phyloP scores from a whole-genome alignment of 2,113 vertebrate species.

The Burhinus oedicnemus region DNA sequence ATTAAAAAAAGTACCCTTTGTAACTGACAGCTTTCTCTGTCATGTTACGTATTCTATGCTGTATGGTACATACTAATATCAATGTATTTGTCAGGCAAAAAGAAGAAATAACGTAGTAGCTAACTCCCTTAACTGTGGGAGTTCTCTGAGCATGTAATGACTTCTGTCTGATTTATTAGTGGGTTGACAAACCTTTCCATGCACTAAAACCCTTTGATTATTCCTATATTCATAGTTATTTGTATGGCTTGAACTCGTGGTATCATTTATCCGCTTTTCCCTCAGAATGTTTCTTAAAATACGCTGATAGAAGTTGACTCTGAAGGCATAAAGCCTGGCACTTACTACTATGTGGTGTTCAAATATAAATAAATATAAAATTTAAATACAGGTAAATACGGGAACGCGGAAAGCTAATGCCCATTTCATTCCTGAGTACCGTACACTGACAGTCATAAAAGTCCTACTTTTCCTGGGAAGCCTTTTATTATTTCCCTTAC shows the following conservation, averaged over 20 bases:
- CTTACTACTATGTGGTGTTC: background rate
- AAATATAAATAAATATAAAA: background rate
- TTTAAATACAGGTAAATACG: background rate
- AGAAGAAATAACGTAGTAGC: background rate
- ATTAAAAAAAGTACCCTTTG: background rate
- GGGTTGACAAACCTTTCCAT: background rate
- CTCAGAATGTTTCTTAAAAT: background rate
- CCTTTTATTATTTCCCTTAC: background rate
- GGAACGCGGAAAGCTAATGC: background rate
- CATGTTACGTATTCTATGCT: accelerated
- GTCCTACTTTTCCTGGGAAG: background rate
- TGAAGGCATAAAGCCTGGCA: background rate
- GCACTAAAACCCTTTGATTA: background rate
- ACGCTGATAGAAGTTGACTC: background rate
- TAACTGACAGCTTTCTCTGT: background rate
- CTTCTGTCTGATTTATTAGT: background rate
- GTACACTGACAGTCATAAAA: background rate
- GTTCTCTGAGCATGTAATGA: background rate
- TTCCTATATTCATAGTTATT: background rate
- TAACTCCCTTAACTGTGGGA: background rate
- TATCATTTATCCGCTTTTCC: background rate
- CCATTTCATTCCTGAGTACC: background rate
- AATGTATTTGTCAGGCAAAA: background rate
- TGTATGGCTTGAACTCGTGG: background rate
- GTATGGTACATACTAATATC: background rate